Evolutionary conservation across 2,113 vertebrate species (phyloP).

Genomic region (Ardeotis arabs): DNA sequence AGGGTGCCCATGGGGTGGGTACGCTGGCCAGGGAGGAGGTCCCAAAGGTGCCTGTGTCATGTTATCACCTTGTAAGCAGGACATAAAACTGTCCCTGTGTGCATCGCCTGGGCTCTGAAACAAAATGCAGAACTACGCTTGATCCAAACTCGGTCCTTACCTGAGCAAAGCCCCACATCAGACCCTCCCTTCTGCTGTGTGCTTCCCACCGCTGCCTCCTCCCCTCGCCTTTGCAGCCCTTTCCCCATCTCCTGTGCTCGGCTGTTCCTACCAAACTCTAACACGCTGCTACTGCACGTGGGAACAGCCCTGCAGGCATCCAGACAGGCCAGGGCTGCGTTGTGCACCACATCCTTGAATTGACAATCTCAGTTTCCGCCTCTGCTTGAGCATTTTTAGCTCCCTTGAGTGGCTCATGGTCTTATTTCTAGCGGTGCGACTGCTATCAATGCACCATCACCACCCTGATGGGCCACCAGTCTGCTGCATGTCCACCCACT

Average conservation of each 20-base stretch:
- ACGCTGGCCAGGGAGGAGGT: background rate
- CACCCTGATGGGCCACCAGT: rapidly evolving
- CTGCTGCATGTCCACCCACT: background rate
- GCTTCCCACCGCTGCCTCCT: background rate
- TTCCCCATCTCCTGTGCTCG: background rate
- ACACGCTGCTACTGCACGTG: background rate
- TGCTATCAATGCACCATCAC: background rate
- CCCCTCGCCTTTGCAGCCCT: rapidly evolving
- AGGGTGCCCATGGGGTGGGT: background rate
- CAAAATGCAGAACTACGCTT: background rate
- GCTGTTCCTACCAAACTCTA: background rate
- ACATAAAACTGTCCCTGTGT: background rate
- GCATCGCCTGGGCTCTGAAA: background rate
- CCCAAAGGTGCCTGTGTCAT: background rate
- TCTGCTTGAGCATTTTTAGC: background rate
- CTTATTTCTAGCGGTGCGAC: background rate
- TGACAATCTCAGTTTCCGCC: background rate
- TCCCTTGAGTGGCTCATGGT: background rate
- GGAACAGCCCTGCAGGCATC: background rate
- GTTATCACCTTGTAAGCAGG: background rate
- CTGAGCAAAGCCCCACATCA: background rate
- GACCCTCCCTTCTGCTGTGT: background rate
- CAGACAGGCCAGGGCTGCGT: background rate
- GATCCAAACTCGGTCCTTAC: no score
- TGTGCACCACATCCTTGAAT: background rate